These are phyloP conservation scores for Orchesella flavescens DNA, from an alignment of 2,888 invertebrate genomes.

Conservation along the genomic window DNA sequence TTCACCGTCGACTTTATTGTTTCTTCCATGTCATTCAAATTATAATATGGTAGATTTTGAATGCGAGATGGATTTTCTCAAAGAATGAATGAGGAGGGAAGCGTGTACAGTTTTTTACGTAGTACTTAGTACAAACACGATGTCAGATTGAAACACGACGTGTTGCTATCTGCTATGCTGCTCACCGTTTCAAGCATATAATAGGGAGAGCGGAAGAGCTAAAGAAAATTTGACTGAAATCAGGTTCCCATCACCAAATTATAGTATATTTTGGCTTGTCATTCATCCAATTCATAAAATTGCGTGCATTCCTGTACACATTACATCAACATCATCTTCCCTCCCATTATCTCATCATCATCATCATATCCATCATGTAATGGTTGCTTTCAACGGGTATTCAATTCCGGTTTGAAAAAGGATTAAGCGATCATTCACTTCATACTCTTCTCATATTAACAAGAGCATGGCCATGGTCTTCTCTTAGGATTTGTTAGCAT, in stretches of 20 bases:
- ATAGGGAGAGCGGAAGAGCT: too few relatives aligned
- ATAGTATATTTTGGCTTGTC: too few relatives aligned
- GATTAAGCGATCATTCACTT: neutral
- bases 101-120: neutral
- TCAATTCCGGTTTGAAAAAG: neutral
- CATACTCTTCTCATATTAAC: neutral
- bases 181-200: too few relatives aligned
- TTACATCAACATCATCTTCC: too few relatives aligned
- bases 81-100: neutral
- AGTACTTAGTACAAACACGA: too few relatives aligned
- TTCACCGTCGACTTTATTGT: neutral
- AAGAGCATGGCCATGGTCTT: too few relatives aligned
- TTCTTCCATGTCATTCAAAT: slow-evolving; percentile 6
- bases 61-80: neutral
- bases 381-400: neutral
- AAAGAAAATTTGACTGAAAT: too few relatives aligned
- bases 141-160: too few relatives aligned
- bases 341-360: neutral
- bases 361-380: neutral
- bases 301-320: neutral
- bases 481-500: neutral
- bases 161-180: too few relatives aligned
- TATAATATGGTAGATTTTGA: neutral
- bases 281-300: neutral
- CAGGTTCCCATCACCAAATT: too few relatives aligned